Base-by-base conservation (phyloP, 2,113 vertebrate genomes). In the Brachyistius frenatus region DNA sequence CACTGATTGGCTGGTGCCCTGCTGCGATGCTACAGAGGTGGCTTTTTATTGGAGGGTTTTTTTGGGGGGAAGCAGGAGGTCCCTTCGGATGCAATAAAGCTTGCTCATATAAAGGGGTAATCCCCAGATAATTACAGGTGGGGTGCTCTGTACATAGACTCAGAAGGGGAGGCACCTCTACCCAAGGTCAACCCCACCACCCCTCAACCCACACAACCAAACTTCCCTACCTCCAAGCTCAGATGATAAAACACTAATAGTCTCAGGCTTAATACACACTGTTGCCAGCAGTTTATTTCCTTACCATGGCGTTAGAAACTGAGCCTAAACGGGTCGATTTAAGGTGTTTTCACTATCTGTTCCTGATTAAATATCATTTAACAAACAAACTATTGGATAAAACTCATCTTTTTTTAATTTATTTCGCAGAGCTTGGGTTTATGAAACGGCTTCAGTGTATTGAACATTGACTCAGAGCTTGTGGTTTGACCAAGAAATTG, bases 71-170 rank as follows among this genome's bases (percentile, higher is more conserved):
- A 63, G 75, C 83, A 91, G 85, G 77, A 91, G 86, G 84, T 88
- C 77, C 78, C 73, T 85, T 78, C 53, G 73, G 86, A 90, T 56
- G 73, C 82, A 79, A 80, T 88, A 92, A 93, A 92, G 84, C 80
- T 65, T 57, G 60, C 79, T 88, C 71, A 74, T 84, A 91, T 90
- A 91, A 89, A 78, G 78, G 56, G 67, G 80, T 87, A 88, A 92
- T 91, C 89, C 87, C 83, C 73, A 87, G 58, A 88, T 92, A 92
- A 94, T 93, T 93, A 85, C 86, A 88, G 83, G 81, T 91, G 75
- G 75, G 75, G 33, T 69, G 73, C 75, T 80, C 73, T 35, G 73
- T 82, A 72, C 46, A 77, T n/a, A 68, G 72, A 53, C 78, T 76
- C 55, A 78, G 73, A 74, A 37, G 67, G 61, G 64, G 68, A 76